Evolutionary conservation across 2,113 vertebrate genomes (phyloP).

Genomic region (Xiphophorus couchianus): DNA sequence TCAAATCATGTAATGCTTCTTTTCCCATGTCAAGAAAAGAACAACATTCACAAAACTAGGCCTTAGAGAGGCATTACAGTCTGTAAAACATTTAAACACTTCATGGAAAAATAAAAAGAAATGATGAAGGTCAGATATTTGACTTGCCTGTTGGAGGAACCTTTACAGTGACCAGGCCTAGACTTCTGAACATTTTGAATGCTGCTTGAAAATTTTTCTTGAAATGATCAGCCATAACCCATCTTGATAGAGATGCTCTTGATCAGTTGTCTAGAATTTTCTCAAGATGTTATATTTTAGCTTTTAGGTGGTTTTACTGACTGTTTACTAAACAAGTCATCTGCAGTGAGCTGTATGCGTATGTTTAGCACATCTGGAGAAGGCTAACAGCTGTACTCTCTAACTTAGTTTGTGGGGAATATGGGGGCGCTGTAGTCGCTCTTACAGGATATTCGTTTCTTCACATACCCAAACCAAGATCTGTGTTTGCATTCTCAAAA

Average conservation of each 20-base stretch:
- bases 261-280: neutral
- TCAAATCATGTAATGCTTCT: neutral
- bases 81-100: slow-evolving; percentile 4
- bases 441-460: neutral
- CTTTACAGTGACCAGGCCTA: neutral
- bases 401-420: no score
- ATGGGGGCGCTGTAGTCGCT: neutral
- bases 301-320: neutral
- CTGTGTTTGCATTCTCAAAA: neutral
- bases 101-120: neutral
- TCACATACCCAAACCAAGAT: neutral
- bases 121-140: slow-evolving; percentile 1
- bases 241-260: neutral
- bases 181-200: neutral
- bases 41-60: slow-evolving; percentile 9
- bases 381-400: no score
- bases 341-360: no score
- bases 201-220: neutral
- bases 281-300: neutral
- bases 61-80: neutral
- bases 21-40: slow-evolving; percentile 9
- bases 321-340: no score
- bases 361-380: no score
- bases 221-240: neutral
- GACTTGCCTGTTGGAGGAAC: neutral